phyloP scores from a whole-genome alignment of 2,797 vertebrate species.

The Pitangus sulphuratus region DNA sequence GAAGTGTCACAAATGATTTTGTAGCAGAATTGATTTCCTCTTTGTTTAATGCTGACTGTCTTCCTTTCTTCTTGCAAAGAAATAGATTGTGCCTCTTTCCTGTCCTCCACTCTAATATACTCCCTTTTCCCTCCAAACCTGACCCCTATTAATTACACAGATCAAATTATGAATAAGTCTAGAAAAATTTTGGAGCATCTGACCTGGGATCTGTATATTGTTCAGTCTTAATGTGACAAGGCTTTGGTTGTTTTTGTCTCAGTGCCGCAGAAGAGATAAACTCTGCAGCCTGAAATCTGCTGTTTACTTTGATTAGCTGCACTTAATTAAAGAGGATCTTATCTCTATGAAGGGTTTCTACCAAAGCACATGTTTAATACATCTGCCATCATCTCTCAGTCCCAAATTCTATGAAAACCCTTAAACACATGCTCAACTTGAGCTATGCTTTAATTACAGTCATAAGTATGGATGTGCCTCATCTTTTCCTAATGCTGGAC shows the following conservation, averaged over 20 bases:
- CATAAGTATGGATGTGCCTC: neutral
- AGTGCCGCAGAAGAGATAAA: neutral
- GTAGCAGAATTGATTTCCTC: neutral
- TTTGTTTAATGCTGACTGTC: neutral
- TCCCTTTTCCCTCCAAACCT: neutral
- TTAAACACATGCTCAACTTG: neutral
- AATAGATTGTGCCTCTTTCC: neutral
- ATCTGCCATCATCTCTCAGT: neutral
- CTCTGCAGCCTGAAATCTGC: neutral
- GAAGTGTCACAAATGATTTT: neutral
- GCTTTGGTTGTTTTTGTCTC: neutral
- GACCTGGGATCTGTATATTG: neutral
- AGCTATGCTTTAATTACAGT: neutral
- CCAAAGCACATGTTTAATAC: neutral
- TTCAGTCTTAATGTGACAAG: neutral
- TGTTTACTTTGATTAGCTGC: conserved; percentile 18
- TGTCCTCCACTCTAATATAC: neutral
- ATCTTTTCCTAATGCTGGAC: neutral
- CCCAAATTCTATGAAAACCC: neutral
- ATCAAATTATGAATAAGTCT: neutral
- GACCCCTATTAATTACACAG: neutral
- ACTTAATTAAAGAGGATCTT: neutral
- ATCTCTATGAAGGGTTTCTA: neutral
- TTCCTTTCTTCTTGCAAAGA: neutral
- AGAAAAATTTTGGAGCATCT: neutral